Conservation (phyloP, 1,140 invertebrate species). For the Cydia pomonella region DNA sequence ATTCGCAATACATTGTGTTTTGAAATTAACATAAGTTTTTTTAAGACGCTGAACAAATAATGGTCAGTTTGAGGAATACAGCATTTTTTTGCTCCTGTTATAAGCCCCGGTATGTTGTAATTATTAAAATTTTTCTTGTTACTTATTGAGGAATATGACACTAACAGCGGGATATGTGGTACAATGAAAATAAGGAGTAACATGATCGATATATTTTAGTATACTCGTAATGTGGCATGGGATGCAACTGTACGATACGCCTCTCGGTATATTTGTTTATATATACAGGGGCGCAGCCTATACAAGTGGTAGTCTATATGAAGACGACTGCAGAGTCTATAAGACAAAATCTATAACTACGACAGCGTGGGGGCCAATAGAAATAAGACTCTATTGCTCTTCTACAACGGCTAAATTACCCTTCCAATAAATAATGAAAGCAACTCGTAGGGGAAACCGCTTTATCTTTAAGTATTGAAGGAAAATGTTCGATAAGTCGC, state of each 20-base stretch:
- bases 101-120: too few species aligned
- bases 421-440: slow-evolving; percentile 8
- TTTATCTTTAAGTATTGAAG: slow-evolving; percentile 2
- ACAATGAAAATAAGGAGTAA: not conserved
- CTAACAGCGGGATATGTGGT: not conserved
- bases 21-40: too few species aligned
- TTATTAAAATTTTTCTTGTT: too few species aligned
- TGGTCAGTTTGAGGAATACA: too few species aligned
- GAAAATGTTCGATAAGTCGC: slow-evolving; percentile 22
- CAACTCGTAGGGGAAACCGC: not conserved
- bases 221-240: too few species aligned
- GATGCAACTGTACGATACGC: too few species aligned
- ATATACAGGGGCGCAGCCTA: too few species aligned
- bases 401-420: not conserved
- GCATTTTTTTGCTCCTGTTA: too few species aligned
- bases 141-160: too few species aligned
- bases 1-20: too few species aligned
- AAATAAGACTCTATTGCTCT: not conserved
- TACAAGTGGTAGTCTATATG: not conserved
- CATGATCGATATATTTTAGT: not conserved
- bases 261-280: too few species aligned
- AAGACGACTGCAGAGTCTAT: not conserved
- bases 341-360: not conserved
- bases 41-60: too few species aligned
- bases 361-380: not conserved